These are phyloP conservation scores for Cydia amplana DNA, from an alignment of 1,140 invertebrate species.

Conservation along the genomic window DNA sequence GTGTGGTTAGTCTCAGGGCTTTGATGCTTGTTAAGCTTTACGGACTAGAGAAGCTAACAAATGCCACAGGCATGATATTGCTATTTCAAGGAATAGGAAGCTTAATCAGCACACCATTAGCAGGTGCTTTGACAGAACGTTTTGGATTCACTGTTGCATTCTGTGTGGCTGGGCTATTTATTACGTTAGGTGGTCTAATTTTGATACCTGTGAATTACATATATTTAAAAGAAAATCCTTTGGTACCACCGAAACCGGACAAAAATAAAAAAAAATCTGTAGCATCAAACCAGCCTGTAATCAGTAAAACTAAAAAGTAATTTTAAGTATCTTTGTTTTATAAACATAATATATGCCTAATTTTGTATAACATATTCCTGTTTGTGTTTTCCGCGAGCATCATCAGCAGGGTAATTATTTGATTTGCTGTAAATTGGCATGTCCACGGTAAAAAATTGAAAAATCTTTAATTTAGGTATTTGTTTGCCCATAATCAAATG, in stretches of 20 bases:
- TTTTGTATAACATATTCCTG: not conserved
- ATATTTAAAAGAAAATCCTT: conserved; percentile 41
- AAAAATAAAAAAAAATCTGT: not conserved
- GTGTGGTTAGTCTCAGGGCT: conserved; percentile 58
- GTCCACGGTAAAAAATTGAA: too few species aligned
- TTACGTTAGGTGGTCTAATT: conserved; percentile 53
- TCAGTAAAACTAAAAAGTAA: conserved; percentile 1
- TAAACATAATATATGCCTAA: not conserved
- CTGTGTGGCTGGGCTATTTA: conserved; percentile 61
- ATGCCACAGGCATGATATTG: conserved; percentile 67
- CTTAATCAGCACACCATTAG: conserved; percentile 65
- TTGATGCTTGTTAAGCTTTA: conserved; percentile 63
- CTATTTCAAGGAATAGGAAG: conserved; percentile 69
- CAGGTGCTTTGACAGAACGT: conserved; percentile 55
- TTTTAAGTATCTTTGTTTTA: conserved; percentile 3
- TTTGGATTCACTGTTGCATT: conserved; percentile 61
- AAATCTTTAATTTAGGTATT: too few species aligned
- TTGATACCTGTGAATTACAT: conserved; percentile 51
- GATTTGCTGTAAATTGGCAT: too few species aligned
- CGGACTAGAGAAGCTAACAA: conserved; percentile 71
- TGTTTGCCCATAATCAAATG: too few species aligned
- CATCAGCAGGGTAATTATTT: too few species aligned
- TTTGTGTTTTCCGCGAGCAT: not conserved
- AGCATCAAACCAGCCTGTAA: not conserved
- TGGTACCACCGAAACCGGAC: not conserved